A percentile compares a stretch with the other conserved stretches of the same genome.
Evolutionary conservation across 64 coral and sea anemone genomes (phyloP).

Genomic region (Acropora tenuis): DNA sequence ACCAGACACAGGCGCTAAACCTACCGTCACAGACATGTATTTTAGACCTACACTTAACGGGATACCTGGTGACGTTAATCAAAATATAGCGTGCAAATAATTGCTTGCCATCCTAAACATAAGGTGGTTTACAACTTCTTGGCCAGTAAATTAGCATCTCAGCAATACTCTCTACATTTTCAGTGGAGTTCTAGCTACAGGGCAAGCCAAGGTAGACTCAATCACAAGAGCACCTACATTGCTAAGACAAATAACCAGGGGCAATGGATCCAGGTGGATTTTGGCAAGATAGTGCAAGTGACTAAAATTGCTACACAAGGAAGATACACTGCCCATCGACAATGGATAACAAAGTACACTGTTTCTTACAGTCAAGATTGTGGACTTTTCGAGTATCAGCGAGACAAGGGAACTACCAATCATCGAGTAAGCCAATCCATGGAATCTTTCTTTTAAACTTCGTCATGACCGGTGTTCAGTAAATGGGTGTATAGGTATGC

Average conservation of each 20-base stretch:
- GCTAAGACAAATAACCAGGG: not conserved
- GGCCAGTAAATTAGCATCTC: too few species aligned
- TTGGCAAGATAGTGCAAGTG: conserved; percentile 48
- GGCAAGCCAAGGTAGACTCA: conserved; percentile 4
- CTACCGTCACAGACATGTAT: too few species aligned
- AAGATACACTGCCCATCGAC: not conserved
- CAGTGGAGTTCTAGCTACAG: not conserved
- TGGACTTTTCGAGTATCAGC: not conserved
- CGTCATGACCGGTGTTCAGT: too few species aligned
- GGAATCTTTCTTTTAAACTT: too few species aligned
- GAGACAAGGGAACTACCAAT: not conserved
- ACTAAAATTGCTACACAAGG: conserved; percentile 51
- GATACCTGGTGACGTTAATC: too few species aligned
- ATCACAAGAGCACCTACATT: not conserved
- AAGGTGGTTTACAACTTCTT: too few species aligned
- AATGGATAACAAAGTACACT: not conserved
- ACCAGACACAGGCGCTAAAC: too few species aligned
- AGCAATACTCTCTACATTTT: not conserved
- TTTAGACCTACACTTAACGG: too few species aligned
- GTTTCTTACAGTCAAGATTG: conserved; percentile 37
- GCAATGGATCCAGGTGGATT: conserved; percentile 53
- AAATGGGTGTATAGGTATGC: too few species aligned
- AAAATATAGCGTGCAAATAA: too few species aligned
- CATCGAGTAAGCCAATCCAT: not conserved
- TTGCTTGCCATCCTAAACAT: too few species aligned